Percentiles rank a stretch among this genome's conserved stretches.
Evolutionary conservation across 2,113 vertebrate genomes (phyloP).

Genomic region (Leucosticte australis): DNA sequence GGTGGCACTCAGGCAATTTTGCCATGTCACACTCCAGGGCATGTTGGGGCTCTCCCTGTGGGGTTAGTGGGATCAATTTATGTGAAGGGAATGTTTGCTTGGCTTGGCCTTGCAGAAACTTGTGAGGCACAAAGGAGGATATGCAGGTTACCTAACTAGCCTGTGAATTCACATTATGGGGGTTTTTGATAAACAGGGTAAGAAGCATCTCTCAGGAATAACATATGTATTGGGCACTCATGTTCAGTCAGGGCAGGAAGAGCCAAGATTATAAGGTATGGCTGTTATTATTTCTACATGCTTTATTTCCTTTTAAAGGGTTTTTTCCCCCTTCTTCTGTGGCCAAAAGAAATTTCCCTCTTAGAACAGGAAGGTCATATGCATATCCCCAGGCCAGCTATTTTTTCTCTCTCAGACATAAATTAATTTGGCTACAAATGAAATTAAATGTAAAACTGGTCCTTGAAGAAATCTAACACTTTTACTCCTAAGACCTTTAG

Average conservation of each 20-base stretch:
- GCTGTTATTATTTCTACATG: not conserved
- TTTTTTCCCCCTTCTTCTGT: not conserved
- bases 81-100: not conserved
- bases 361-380: not conserved
- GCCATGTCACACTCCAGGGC: no score
- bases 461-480: not conserved
- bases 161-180: not conserved
- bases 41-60: accelerated
- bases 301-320: not conserved
- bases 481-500: not conserved
- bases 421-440: not conserved
- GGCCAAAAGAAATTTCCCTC: not conserved
- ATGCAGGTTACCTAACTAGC: not conserved
- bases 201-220: not conserved
- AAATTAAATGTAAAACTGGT: not conserved
- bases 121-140: not conserved
- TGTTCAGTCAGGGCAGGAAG: not conserved
- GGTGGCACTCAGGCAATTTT: not conserved
- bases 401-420: not conserved
- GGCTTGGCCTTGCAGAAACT: not conserved
- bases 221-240: not conserved
- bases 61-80: not conserved
- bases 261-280: not conserved
- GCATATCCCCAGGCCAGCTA: not conserved
- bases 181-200: not conserved